Evolutionary conservation across 2,113 vertebrate species (phyloP).

Genomic region (Sinosuthora webbiana): DNA sequence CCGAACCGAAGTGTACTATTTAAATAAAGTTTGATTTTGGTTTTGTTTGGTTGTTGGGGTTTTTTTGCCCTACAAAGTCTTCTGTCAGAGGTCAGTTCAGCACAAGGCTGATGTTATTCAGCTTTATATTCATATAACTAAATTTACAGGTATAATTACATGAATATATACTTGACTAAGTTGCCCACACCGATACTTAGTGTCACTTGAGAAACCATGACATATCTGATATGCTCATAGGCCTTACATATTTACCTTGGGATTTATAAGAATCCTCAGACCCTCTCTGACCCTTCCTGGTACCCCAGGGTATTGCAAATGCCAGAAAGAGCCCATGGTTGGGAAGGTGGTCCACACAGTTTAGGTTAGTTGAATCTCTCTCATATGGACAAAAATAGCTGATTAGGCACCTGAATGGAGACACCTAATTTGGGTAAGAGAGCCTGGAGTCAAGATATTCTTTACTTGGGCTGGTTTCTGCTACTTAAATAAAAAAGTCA

Average conservation of each 20-base stretch:
- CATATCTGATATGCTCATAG: background rate
- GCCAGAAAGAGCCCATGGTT: background rate
- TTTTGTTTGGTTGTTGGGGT: rapidly evolving
- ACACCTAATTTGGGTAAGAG: background rate
- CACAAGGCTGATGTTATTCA: background rate
- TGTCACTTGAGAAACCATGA: background rate
- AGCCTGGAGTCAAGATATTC: background rate
- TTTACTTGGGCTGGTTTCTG: background rate
- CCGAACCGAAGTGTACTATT: background rate
- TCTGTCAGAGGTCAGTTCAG: background rate
- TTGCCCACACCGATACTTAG: background rate
- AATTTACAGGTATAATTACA: background rate
- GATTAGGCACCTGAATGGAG: background rate
- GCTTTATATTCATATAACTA: background rate
- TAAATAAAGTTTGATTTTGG: background rate
- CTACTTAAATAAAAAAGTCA: background rate
- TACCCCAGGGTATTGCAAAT: rapidly evolving
- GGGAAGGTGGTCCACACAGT: background rate
- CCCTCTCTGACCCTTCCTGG: background rate
- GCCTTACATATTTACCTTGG: background rate
- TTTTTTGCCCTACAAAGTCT: background rate
- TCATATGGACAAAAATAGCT: background rate
- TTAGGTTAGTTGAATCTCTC: background rate
- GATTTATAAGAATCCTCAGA: background rate
- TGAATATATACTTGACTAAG: background rate